Conservation (phyloP, 2,888 invertebrate species). For the Phrixothrix hirtus region DNA sequence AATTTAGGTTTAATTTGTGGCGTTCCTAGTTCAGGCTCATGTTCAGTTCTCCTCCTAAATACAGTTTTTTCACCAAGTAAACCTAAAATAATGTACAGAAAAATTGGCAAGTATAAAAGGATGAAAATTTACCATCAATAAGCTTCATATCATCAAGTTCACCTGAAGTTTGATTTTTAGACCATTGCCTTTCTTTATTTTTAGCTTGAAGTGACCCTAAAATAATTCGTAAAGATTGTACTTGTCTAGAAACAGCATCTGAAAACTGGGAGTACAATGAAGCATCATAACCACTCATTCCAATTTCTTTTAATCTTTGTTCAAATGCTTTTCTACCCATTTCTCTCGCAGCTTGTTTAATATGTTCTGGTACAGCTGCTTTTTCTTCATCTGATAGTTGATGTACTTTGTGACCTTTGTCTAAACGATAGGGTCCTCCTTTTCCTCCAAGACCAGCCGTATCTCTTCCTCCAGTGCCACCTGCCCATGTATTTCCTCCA, state of each 20-base stretch:
- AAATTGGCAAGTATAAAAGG: not conserved
- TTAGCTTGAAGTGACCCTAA: constrained; percentile 88
- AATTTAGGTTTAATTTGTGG: constrained; percentile 88
- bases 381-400: constrained; percentile 92
- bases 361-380: constrained; percentile 85
- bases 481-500: constrained; percentile 97
- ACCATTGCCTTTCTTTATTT: constrained; percentile 93
- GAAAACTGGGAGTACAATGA: constrained; percentile 83
- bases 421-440: constrained; percentile 93
- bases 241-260: constrained; percentile 75
- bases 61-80: constrained; percentile 91
- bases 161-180: constrained; percentile 90
- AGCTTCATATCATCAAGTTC: constrained; percentile 94
- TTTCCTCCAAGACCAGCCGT: constrained; percentile 96
- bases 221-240: constrained; percentile 84
- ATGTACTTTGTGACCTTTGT: constrained; percentile 90
- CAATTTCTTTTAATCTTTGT: constrained; percentile 84
- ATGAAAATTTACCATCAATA: constrained; percentile 73
- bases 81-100: constrained; percentile 55
- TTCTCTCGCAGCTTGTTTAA: constrained; percentile 86
- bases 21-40: constrained; percentile 85
- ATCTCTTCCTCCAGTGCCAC: constrained; percentile 90
- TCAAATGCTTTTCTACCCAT: constrained; percentile 90
- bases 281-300: constrained; percentile 94
- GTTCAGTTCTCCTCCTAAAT: constrained; percentile 81